Conservation (phyloP, 2,797 vertebrate genomes). For the Sparus aurata region DNA sequence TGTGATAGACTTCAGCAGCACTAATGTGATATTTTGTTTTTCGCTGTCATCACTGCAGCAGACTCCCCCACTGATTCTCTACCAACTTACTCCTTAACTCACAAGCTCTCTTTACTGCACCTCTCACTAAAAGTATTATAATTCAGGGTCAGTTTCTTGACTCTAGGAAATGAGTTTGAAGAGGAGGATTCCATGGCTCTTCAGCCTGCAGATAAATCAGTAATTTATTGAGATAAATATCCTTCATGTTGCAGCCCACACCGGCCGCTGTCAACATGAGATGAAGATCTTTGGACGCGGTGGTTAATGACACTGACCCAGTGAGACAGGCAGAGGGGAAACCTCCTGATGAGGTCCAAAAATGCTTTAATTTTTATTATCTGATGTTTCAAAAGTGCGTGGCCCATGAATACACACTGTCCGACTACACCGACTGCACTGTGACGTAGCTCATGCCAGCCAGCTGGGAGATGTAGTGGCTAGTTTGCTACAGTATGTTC, state of each 20-base stretch:
- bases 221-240: conserved; percentile 51
- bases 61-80: conserved; percentile 10
- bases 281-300: conserved; percentile 28
- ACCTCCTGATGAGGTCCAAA: conserved; percentile 35
- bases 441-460: too few species aligned
- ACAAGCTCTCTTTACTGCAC: not conserved
- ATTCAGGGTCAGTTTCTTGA: conserved; percentile 49
- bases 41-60: conserved; percentile 15
- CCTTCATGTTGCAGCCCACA: conserved; percentile 57
- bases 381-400: conserved; percentile 36
- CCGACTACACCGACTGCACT: too few species aligned
- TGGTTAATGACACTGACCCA: conserved; percentile 31
- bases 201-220: conserved; percentile 42
- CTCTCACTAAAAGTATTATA: conserved; percentile 27
- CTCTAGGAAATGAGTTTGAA: conserved; percentile 43
- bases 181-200: conserved; percentile 29
- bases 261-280: conserved; percentile 37
- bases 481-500: too few species aligned
- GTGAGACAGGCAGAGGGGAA: conserved; percentile 28
- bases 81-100: conserved; percentile 9
- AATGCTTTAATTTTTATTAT: conserved; percentile 45
- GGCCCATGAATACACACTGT: too few species aligned
- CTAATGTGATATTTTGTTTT: conserved; percentile 31
- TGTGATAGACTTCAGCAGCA: conserved; percentile 44
- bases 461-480: too few species aligned